A percentile compares a stretch with the other conserved stretches of the same genome.
These are phyloP conservation scores for Centropristis striata DNA, from an alignment of 2,113 vertebrate species.

Conservation along the genomic window DNA sequence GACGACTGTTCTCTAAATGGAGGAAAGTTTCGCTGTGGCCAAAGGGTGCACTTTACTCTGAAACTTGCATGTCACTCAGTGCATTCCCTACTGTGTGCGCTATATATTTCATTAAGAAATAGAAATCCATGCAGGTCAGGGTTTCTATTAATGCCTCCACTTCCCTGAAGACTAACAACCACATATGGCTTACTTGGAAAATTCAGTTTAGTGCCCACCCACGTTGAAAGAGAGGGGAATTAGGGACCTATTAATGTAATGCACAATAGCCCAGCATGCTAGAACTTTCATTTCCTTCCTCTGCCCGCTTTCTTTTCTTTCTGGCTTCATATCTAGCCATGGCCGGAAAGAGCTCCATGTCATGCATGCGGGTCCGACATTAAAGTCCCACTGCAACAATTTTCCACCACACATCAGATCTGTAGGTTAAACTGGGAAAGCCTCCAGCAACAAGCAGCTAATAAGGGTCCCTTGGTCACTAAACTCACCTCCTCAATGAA, in stretches of 20 bases:
- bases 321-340: conserved; percentile 1
- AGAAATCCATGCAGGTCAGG: conserved; percentile 79
- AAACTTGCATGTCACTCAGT: conserved; percentile 72
- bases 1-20: conserved; percentile 54
- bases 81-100: conserved; percentile 73
- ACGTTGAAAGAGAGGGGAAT: conserved; percentile 72
- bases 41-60: conserved; percentile 68
- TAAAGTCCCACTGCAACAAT: conserved; percentile 7
- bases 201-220: conserved; percentile 73
- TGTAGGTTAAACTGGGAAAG: background rate
- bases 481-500: background rate
- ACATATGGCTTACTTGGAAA: conserved; percentile 74
- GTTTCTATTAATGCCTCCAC: conserved; percentile 71
- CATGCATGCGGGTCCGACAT: background rate
- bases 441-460: background rate
- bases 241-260: conserved; percentile 70
- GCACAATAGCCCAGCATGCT: conserved; percentile 65
- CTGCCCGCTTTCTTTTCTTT: conserved; percentile 31
- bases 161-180: conserved; percentile 79
- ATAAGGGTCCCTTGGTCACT: background rate
- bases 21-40: conserved; percentile 55
- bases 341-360: background rate
- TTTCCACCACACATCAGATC: background rate
- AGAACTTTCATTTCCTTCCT: conserved; percentile 45
- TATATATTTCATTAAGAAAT: conserved; percentile 76